Conservation (phyloP, 1,140 invertebrate species). For the Ooceraea biroi region DNA sequence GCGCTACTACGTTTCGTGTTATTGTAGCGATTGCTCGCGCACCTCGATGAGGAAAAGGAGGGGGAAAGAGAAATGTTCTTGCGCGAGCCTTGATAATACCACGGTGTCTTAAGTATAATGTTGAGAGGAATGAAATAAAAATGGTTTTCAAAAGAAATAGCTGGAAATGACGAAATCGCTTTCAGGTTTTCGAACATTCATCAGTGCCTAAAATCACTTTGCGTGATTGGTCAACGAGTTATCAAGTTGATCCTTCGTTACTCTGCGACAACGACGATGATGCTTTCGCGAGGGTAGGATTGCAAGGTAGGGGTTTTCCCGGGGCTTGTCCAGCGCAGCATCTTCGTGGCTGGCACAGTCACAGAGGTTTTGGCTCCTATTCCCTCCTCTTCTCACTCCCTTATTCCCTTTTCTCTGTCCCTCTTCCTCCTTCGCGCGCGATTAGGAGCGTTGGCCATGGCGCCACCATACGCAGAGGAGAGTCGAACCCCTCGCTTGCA, state of each 20-base stretch:
- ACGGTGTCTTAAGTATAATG: slow-evolving; percentile 23
- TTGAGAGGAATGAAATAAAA: slow-evolving; percentile 10
- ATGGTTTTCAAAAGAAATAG: slow-evolving; percentile 10
- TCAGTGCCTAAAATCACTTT: background rate
- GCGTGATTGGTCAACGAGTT: slow-evolving; percentile 7
- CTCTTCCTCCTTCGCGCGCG: slow-evolving; percentile 65
- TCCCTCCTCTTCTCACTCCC: slow-evolving; percentile 50
- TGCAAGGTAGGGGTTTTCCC: slow-evolving; percentile 26
- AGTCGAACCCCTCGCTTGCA: slow-evolving; percentile 54
- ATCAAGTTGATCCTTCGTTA: slow-evolving; percentile 8
- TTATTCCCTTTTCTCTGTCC: slow-evolving; percentile 49
- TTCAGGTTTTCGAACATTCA: slow-evolving; percentile 2
- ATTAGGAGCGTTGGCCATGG: slow-evolving; percentile 82
- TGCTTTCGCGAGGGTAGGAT: slow-evolving; percentile 11
- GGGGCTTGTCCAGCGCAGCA: slow-evolving; percentile 8
- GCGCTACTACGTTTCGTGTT: slow-evolving; percentile 42
- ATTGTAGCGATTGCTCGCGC: slow-evolving; percentile 42
- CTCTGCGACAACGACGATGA: background rate
- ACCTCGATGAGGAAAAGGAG: slow-evolving; percentile 20
- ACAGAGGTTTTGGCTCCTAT: slow-evolving; percentile 19
- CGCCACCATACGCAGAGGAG: slow-evolving; percentile 79
- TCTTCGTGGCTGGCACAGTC: slow-evolving; percentile 35
- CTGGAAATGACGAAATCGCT: background rate
- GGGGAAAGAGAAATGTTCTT: slow-evolving; percentile 26
- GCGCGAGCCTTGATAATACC: slow-evolving; percentile 17